A percentile compares a stretch with the other conserved stretches of the same genome.
Conservation (phyloP, 2,888 invertebrate genomes). For the Drosophila greeni region DNA sequence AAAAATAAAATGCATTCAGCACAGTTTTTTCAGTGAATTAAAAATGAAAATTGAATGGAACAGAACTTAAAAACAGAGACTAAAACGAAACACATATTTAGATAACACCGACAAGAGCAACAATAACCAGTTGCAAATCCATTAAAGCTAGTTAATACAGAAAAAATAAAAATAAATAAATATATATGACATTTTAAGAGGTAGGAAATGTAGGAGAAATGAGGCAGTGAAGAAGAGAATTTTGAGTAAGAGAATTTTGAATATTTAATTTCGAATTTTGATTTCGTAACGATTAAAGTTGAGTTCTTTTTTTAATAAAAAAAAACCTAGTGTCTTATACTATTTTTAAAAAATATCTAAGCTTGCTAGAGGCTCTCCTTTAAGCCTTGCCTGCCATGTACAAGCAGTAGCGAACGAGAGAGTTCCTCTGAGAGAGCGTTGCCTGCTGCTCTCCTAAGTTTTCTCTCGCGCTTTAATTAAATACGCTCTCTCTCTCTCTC, state of each 20-base stretch:
- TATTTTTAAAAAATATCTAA: background rate
- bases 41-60: constrained; percentile 7
- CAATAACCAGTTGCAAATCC: background rate
- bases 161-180: background rate
- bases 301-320: background rate
- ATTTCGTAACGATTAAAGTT: constrained; percentile 8
- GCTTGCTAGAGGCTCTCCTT: too few relatives aligned
- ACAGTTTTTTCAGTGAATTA: constrained; percentile 7
- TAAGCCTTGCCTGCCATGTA: background rate
- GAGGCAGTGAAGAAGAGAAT: too few relatives aligned
- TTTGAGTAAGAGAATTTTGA: background rate
- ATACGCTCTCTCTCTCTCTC: too few relatives aligned
- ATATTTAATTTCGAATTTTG: constrained; percentile 3
- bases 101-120: background rate
- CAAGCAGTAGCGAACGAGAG: background rate
- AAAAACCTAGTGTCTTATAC: background rate
- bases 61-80: background rate
- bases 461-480: background rate
- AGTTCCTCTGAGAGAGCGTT: background rate
- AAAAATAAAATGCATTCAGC: constrained; percentile 8
- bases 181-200: background rate
- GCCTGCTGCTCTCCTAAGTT: background rate
- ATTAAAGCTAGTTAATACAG: constrained; percentile 6
- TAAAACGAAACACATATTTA: background rate
- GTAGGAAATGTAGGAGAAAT: background rate